Evolutionary conservation across 2,113 vertebrate genomes (phyloP).

Genomic region (Syngnathus scovelli): DNA sequence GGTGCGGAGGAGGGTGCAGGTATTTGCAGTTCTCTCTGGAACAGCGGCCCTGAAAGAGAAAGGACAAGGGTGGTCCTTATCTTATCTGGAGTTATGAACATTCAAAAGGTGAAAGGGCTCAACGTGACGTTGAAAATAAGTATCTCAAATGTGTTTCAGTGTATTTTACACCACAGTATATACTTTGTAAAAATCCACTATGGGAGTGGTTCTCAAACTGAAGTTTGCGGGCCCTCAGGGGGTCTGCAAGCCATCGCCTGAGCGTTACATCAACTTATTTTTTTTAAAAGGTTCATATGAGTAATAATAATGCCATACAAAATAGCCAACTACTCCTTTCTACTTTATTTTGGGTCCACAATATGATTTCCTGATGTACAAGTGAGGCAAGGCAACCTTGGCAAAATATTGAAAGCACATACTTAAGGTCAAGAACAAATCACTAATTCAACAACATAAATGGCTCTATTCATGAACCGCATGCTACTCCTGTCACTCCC

Average conservation of each 20-base stretch:
- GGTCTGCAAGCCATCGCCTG: too few species aligned
- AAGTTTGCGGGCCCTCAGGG: too few species aligned
- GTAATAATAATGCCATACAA: too few species aligned
- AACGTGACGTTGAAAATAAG: neutral
- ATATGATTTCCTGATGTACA: too few species aligned
- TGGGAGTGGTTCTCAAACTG: too few species aligned
- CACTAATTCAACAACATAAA: neutral
- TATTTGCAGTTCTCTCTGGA: constrained; percentile 99
- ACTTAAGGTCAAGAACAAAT: neutral
- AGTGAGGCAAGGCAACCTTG: too few species aligned
- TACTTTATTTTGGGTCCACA: too few species aligned
- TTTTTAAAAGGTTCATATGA: too few species aligned
- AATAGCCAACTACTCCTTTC: too few species aligned
- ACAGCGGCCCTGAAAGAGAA: constrained; percentile 82
- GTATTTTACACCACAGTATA: neutral
- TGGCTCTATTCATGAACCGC: neutral
- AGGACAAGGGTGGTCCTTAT: neutral
- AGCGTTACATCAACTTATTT: too few species aligned
- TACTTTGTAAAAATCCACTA: neutral
- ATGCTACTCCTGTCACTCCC: constrained; percentile 45
- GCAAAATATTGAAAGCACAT: too few species aligned
- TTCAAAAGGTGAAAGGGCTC: neutral
- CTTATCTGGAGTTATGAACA: neutral
- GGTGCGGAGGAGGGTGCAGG: constrained; percentile 93
- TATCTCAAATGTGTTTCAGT: neutral